phyloP scores from a whole-genome alignment of 2,797 vertebrate genomes.

The Molossus molossus region DNA sequence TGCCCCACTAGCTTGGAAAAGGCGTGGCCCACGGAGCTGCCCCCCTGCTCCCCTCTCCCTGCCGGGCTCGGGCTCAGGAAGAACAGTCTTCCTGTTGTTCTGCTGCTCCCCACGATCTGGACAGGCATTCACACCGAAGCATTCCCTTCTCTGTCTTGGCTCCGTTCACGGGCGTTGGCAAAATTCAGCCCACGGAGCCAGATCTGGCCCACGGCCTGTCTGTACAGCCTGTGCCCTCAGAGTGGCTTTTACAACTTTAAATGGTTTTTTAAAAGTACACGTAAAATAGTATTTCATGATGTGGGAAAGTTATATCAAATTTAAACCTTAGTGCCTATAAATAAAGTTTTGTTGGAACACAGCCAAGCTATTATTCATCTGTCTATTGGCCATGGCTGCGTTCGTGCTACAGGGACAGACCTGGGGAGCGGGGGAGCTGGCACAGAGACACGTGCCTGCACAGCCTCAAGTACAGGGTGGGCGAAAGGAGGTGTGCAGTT shows the following conservation, averaged over 20 bases:
- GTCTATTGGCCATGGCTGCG: not conserved
- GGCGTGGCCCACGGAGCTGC: rapidly evolving
- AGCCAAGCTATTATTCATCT: not conserved
- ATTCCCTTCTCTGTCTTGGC: not conserved
- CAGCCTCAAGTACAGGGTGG: not conserved
- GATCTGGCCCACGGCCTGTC: not conserved
- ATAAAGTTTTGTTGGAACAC: not conserved
- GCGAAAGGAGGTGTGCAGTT: not conserved
- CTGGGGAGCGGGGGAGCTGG: not conserved
- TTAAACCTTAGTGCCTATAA: not conserved
- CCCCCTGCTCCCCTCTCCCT: not conserved
- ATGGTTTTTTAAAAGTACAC: not conserved
- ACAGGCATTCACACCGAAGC: not conserved
- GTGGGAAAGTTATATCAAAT: not conserved
- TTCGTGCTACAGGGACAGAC: not conserved
- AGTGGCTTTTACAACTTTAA: not conserved
- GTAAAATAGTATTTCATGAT: not conserved
- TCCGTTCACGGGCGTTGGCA: not conserved
- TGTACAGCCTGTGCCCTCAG: not conserved
- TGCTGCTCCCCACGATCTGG: not conserved
- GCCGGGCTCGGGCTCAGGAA: not conserved
- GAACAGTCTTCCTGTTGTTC: not conserved
- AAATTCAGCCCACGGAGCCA: not conserved
- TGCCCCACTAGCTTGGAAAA: not conserved
- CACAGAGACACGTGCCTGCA: not conserved